Percentiles rank a stretch among this genome's conserved stretches.
phyloP scores from a whole-genome alignment of 2,113 vertebrate genomes.

The Oryzias celebensis region DNA sequence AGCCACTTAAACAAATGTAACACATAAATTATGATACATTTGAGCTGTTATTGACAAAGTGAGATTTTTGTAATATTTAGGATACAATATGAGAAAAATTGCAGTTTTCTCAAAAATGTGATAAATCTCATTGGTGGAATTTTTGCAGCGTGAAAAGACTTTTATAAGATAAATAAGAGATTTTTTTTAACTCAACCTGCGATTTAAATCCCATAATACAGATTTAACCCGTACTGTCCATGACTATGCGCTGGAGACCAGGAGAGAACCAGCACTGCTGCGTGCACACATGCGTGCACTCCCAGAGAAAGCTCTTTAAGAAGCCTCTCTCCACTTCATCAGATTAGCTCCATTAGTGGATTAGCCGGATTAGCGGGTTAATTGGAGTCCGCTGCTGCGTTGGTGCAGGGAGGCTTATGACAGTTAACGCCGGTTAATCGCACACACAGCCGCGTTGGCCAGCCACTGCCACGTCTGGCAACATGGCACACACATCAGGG shows the following conservation, averaged over 20 bases:
- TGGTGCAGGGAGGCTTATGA: conserved; percentile 70
- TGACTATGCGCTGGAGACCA: conserved; percentile 24
- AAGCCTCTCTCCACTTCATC: conserved; percentile 67
- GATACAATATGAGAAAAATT: too few species aligned
- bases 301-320: conserved; percentile 54
- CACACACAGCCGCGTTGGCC: conserved; percentile 69
- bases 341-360: conserved; percentile 78
- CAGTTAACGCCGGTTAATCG: conserved; percentile 71
- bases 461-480: conserved; percentile 65
- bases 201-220: background rate
- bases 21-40: too few species aligned
- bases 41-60: too few species aligned
- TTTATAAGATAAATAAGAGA: too few species aligned
- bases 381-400: conserved; percentile 74
- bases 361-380: conserved; percentile 77
- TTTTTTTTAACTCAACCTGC: too few species aligned
- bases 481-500: conserved; percentile 70
- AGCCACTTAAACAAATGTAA: too few species aligned
- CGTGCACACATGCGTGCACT: conserved; percentile 32
- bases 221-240: conserved; percentile 49
- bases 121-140: too few species aligned
- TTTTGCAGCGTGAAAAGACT: too few species aligned
- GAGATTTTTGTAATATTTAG: too few species aligned
- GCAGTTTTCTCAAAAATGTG: too few species aligned
- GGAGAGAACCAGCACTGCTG: conserved; percentile 17